Conservation (phyloP, 2,888 invertebrate genomes). For the Lepidonotus clava region DNA sequence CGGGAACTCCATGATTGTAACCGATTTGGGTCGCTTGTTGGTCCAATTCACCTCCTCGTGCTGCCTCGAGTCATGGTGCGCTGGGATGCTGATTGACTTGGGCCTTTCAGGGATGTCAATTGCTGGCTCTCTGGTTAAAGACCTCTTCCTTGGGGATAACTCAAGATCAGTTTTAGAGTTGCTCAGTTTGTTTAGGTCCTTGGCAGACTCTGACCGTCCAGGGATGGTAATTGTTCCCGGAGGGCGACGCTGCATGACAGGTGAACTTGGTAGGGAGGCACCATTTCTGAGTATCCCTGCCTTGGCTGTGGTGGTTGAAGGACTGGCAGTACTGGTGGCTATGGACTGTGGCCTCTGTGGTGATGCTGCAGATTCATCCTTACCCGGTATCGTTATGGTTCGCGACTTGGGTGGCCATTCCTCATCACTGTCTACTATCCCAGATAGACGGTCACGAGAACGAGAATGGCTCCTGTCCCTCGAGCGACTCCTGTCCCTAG, state of each 20-base stretch:
- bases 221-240: conserved; percentile 31
- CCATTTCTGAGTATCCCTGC: conserved; percentile 34
- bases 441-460: conserved; percentile 7
- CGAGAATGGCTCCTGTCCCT: conserved; percentile 30
- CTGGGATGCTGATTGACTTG: conserved; percentile 28
- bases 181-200: conserved; percentile 32
- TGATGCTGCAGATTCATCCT: neutral
- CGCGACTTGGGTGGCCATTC: conserved; percentile 49
- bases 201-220: conserved; percentile 4
- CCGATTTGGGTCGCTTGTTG: conserved; percentile 41
- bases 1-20: conserved; percentile 30
- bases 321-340: neutral
- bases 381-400: conserved; percentile 34
- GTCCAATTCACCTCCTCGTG: neutral
- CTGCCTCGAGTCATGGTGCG: neutral
- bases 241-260: conserved; percentile 1
- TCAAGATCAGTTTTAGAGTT: neutral
- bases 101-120: conserved; percentile 11
- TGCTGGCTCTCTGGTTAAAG: neutral
- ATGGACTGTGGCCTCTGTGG: conserved; percentile 24
- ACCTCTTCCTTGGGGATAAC: neutral
- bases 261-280: conserved; percentile 27
- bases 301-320: conserved; percentile 19
- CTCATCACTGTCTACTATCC: conserved; percentile 27
- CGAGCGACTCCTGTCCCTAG: conserved; percentile 1